phyloP scores from a whole-genome alignment of 2,113 vertebrate genomes.

The Oenanthe oenanthe region DNA sequence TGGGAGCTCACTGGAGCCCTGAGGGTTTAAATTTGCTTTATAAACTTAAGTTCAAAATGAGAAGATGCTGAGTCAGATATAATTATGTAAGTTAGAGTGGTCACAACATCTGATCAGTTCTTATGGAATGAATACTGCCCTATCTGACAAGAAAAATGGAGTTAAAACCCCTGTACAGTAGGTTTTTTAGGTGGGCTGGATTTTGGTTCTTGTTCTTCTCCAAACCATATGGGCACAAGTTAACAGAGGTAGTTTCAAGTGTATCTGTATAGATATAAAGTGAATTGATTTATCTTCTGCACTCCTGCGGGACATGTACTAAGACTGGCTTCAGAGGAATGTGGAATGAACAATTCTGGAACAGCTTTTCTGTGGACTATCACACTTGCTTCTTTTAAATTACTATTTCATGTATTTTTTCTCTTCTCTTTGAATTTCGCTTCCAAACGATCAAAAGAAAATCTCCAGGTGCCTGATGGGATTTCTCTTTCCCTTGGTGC shows the following conservation, averaged over 20 bases:
- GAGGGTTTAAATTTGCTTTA: not conserved
- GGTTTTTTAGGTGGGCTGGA: not conserved
- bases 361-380: not conserved
- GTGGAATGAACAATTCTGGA: not conserved
- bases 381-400: not conserved
- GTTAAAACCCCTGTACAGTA: not conserved
- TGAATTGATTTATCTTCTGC: conserved; percentile 1
- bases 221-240: not conserved
- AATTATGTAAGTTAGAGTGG: not conserved
- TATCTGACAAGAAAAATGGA: not conserved
- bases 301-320: not conserved
- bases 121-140: not conserved
- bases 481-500: not conserved
- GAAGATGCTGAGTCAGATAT: not conserved
- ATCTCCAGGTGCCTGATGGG: not conserved
- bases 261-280: not conserved
- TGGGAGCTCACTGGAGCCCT: not conserved
- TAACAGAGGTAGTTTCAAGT: not conserved
- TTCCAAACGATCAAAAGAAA: not conserved
- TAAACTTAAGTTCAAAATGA: not conserved
- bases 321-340: not conserved
- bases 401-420: not conserved
- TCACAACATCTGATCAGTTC: not conserved
- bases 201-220: not conserved
- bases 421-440: not conserved